Conservation (phyloP, 2,113 vertebrate species). For the Melanerpes aurifrons region DNA sequence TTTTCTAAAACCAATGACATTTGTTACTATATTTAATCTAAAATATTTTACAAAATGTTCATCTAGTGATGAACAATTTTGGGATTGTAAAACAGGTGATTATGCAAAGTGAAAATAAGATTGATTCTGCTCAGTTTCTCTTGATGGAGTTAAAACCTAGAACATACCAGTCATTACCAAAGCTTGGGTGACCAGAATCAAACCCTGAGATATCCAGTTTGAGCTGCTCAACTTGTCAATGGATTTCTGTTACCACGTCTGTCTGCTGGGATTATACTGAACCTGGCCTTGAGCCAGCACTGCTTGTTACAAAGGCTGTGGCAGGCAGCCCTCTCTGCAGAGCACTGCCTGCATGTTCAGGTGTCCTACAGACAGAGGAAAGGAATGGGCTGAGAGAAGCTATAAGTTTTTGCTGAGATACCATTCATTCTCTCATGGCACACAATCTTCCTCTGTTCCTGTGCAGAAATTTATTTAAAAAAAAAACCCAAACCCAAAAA, state of each 20-base stretch:
- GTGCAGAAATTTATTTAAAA: not conserved
- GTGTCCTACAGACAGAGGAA: not conserved
- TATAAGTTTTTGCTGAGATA: not conserved
- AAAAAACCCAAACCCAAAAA: too few species aligned
- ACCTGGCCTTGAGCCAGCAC: not conserved
- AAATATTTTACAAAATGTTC: not conserved
- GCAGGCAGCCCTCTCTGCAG: not conserved
- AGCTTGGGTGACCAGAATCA: not conserved
- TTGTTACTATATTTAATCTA: not conserved
- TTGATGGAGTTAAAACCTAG: not conserved
- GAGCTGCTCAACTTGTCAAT: not conserved
- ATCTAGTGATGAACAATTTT: not conserved
- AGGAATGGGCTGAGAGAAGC: not conserved
- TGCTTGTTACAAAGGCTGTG: accelerated
- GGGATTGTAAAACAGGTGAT: not conserved
- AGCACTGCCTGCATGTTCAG: not conserved
- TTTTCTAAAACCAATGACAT: not conserved
- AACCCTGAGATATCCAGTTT: not conserved
- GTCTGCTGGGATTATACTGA: not conserved
- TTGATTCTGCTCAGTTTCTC: not conserved
- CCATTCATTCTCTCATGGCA: not conserved
- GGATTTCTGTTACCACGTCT: not conserved
- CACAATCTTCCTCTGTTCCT: not conserved
- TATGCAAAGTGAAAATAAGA: not conserved
- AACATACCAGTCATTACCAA: not conserved